Evolutionary conservation across 1,140 invertebrate species (phyloP).

Genomic region (Conus ventricosus): DNA sequence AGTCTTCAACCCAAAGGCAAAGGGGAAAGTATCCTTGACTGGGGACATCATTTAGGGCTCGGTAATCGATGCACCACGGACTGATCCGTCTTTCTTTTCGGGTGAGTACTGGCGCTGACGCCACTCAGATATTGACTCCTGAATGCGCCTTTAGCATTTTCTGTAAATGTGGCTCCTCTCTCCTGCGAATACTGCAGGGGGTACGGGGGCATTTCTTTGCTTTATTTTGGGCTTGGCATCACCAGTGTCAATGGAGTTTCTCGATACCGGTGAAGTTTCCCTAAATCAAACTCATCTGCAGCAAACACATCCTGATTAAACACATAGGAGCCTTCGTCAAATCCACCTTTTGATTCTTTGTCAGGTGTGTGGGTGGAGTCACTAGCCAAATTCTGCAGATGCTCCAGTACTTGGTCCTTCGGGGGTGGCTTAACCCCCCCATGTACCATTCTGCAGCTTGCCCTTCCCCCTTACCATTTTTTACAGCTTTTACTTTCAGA

Average conservation of each 20-base stretch:
- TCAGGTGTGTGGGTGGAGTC: not conserved
- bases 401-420: not conserved
- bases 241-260: slow-evolving; percentile 48
- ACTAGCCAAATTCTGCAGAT: not conserved
- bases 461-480: not conserved
- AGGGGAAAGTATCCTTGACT: slow-evolving; percentile 75
- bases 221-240: slow-evolving; percentile 32
- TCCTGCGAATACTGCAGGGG: slow-evolving; percentile 35
- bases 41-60: slow-evolving; percentile 74
- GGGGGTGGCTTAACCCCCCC: not conserved
- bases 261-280: slow-evolving; percentile 35
- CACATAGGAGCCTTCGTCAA: not conserved
- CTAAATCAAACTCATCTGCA: slow-evolving; percentile 42
- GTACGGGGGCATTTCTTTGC: slow-evolving; percentile 32
- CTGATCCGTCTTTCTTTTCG: slow-evolving; percentile 77
- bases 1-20: slow-evolving; percentile 76
- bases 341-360: not conserved
- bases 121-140: slow-evolving; percentile 43
- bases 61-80: slow-evolving; percentile 76
- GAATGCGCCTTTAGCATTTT: slow-evolving; percentile 46
- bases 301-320: slow-evolving; percentile 49
- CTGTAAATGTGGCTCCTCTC: slow-evolving; percentile 34
- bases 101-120: slow-evolving; percentile 48
- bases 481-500: not conserved
- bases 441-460: too few species aligned